These are phyloP conservation scores for Phocides pigmalion DNA, from an alignment of 1,140 invertebrate species.

Conservation along the genomic window DNA sequence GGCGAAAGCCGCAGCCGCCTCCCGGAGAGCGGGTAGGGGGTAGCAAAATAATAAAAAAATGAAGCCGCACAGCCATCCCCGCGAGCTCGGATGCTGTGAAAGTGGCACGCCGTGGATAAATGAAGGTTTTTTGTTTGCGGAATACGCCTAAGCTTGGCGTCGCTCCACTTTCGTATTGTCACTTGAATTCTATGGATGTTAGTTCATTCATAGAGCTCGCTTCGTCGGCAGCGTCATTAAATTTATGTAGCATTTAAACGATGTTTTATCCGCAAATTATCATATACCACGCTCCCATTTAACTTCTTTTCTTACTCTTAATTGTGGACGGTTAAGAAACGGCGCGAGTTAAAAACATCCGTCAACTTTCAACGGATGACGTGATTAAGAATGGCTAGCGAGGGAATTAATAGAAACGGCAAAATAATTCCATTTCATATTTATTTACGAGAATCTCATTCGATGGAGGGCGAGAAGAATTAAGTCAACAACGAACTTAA, in stretches of 20 bases:
- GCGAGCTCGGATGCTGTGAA: constrained; percentile 80
- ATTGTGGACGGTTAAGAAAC: constrained; percentile 27
- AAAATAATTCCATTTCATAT: constrained; percentile 65
- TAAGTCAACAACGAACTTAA: constrained; percentile 77
- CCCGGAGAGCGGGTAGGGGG: constrained; percentile 49
- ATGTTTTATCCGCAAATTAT: constrained; percentile 48
- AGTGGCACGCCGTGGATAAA: constrained; percentile 81
- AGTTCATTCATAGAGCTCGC: constrained; percentile 65
- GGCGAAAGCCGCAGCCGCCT: constrained; percentile 58
- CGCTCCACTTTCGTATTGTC: constrained; percentile 78
- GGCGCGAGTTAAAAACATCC: constrained; percentile 20
- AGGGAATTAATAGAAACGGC: constrained; percentile 42
- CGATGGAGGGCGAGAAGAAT: constrained; percentile 67
- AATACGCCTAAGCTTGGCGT: constrained; percentile 76
- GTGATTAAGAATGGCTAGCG: constrained; percentile 46
- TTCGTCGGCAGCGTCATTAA: constrained; percentile 61
- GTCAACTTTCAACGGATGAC: constrained; percentile 28
- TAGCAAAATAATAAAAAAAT: constrained; percentile 76
- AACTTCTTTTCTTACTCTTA: constrained; percentile 34
- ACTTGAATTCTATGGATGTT: constrained; percentile 76
- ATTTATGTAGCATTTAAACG: constrained; percentile 54
- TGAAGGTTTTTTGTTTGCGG: constrained; percentile 79
- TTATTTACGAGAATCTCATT: constrained; percentile 73
- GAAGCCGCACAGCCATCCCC: constrained; percentile 67
- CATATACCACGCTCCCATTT: constrained; percentile 38